Base-by-base conservation (phyloP, 2,797 vertebrate genomes). In the Halcyon leucocephala region DNA sequence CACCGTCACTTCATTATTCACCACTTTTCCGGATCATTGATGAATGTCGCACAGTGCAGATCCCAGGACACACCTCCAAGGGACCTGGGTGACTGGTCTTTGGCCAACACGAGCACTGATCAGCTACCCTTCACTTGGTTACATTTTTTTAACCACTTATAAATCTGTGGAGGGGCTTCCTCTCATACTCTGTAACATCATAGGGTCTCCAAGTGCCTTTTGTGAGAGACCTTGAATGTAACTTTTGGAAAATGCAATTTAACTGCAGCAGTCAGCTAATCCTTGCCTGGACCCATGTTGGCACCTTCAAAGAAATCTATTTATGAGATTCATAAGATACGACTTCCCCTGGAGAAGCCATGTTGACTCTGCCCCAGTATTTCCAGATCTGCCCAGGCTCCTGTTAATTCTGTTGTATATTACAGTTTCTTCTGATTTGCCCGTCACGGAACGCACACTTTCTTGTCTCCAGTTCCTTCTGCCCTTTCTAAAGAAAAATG, bases 1-100 rank as follows among this genome's bases (percentile, higher is more conserved):
- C 96, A 88, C 69, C 93, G 57, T 95, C 87, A 95, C 93, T 95
- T 76, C 93, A 95, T 96, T 91, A 95, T 91, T 87, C 76, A 28
- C 91, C 46, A 12, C 91, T 95, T 96, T 78, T 81, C 91, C 3
- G 0, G 91, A 83, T 90, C 87, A 76, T 12, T 46, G 91, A 46
- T 22, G 82, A 83, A 71, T 7, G 54, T 61, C 4, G 1, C 33
- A 41, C 16, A 1, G 65, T 28, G 21, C 33, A 61, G 65, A 78
- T 67, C 76, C 69, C 91, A 86, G 73, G 72, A 83, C 52, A 74
- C 79, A n/a, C 33, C 58, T 71, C 82, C 17, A 4, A 55, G 69
- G 74, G 64, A 70, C 35, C 22, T 0, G 0, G 0, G 0, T 48
- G 67, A 24, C 46, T 73, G 19, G 5, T 70, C 17, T 78, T 79